A percentile compares a stretch with the other conserved stretches of the same genome.
These are phyloP conservation scores for Thera britannica DNA, from an alignment of 2,888 invertebrate genomes.

Conservation along the genomic window DNA sequence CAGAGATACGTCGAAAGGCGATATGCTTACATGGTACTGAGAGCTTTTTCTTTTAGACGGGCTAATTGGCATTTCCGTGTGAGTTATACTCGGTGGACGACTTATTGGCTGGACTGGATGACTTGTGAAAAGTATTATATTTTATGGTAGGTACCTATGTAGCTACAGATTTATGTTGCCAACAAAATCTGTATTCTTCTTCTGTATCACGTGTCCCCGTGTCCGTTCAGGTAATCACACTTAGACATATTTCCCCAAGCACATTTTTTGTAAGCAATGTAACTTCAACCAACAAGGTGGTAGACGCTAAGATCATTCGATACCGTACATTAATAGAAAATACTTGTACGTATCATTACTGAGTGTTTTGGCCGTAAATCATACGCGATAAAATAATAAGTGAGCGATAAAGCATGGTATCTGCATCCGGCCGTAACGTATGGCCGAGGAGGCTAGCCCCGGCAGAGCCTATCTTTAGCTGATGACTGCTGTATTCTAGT, in stretches of 20 bases:
- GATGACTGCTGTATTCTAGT: constrained; percentile 11
- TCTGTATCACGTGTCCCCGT: too few species aligned
- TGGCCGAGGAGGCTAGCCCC: constrained; percentile 15
- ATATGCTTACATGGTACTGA: constrained; percentile 27
- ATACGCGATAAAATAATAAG: constrained; percentile 45
- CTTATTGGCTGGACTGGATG: not conserved
- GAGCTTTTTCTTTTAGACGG: constrained; percentile 19
- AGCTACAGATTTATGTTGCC: not conserved
- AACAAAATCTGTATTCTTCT: not conserved
- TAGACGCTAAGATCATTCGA: constrained; percentile 11
- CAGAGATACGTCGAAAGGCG: constrained; percentile 20
- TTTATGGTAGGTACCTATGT: too few species aligned
- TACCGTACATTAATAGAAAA: constrained; percentile 28
- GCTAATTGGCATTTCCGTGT: constrained; percentile 23
- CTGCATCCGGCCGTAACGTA: constrained; percentile 26
- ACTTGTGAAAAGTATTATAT: not conserved
- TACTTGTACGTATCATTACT: constrained; percentile 28
- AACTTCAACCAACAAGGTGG: too few species aligned
- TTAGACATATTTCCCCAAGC: too few species aligned
- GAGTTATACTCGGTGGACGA: constrained; percentile 8
- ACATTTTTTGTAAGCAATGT: too few species aligned
- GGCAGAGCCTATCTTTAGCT: constrained; percentile 26
- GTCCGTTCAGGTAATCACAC: too few species aligned
- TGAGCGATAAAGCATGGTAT: constrained; percentile 39
- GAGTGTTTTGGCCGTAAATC: constrained; percentile 37